A percentile compares a stretch with the other conserved stretches of the same genome.
Evolutionary conservation across 2,113 vertebrate species (phyloP).

Genomic region (Psophia crepitans): DNA sequence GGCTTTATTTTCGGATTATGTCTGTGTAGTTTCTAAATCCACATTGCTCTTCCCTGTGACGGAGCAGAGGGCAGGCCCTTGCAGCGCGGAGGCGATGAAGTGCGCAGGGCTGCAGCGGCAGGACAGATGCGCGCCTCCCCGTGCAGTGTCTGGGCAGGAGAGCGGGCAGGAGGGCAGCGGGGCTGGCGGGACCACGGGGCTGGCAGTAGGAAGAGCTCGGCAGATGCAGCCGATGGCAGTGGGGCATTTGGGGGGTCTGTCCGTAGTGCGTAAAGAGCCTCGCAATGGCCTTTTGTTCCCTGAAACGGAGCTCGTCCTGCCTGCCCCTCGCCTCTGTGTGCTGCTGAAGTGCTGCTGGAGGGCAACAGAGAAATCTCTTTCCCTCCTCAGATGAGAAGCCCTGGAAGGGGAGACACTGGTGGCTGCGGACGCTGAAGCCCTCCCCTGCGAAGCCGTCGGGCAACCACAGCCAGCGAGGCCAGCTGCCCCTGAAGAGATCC

Average conservation of each 20-base stretch:
- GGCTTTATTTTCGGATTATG: not conserved
- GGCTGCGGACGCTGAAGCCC: slow-evolving; percentile 88
- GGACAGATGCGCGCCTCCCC: rapidly evolving
- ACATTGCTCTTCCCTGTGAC: not conserved
- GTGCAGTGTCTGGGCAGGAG: not conserved
- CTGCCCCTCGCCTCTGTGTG: rapidly evolving
- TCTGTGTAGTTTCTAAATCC: not conserved
- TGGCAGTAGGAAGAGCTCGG: not conserved
- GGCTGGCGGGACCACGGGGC: too few species aligned
- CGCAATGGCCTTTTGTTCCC: not conserved
- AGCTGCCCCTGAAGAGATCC: slow-evolving; percentile 91
- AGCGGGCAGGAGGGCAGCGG: not conserved
- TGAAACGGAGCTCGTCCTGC: rapidly evolving
- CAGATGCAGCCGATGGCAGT: too few species aligned
- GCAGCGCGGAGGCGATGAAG: rapidly evolving
- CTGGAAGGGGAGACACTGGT: slow-evolving; percentile 88
- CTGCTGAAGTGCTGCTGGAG: not conserved
- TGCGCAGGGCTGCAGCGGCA: not conserved
- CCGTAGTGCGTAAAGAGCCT: rapidly evolving
- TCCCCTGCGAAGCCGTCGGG: slow-evolving; percentile 73
- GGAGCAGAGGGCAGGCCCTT: not conserved
- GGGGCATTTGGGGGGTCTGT: rapidly evolving
- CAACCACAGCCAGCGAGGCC: slow-evolving; percentile 86
- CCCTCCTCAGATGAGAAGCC: slow-evolving; percentile 87
- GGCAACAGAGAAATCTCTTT: not conserved